Percentiles rank a stretch among this genome's conserved stretches.
Conservation (phyloP, 2,888 invertebrate genomes). For the Ochropleura leucogaster region DNA sequence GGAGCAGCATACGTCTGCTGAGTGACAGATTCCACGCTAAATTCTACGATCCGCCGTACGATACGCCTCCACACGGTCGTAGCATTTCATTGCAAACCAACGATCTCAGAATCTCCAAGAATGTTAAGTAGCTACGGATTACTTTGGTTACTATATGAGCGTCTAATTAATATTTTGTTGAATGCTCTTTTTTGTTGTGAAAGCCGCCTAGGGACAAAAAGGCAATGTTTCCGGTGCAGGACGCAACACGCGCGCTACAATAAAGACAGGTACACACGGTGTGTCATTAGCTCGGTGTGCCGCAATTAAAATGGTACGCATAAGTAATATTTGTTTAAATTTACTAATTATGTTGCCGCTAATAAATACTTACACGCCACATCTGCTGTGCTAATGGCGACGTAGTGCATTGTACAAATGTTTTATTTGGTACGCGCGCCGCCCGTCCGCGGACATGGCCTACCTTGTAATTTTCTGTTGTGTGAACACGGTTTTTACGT, state of each 20-base stretch:
- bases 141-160: conserved; percentile 64
- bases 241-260: conserved; percentile 63
- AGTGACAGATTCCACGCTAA: conserved; percentile 71
- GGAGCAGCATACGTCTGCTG: conserved; percentile 59
- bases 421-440: conserved; percentile 82
- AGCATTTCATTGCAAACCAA: conserved; percentile 67
- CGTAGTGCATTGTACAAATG: conserved; percentile 80
- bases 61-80: conserved; percentile 66
- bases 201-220: conserved; percentile 58
- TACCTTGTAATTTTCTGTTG: conserved; percentile 82
- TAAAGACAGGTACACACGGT: conserved; percentile 69
- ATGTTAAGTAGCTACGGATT: conserved; percentile 64
- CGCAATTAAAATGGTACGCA: conserved; percentile 87
- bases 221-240: conserved; percentile 70
- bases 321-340: conserved; percentile 89
- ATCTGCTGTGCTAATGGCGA: conserved; percentile 84
- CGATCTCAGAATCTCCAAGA: conserved; percentile 49
- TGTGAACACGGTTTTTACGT: conserved; percentile 74
- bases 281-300: conserved; percentile 79
- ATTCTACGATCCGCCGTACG: conserved; percentile 65
- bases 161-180: conserved; percentile 54
- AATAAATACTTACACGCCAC: conserved; percentile 88
- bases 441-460: conserved; percentile 62
- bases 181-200: conserved; percentile 43
- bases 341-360: conserved; percentile 87